These are phyloP conservation scores for Drosophila burlai DNA, from an alignment of 1,140 invertebrate species.

Conservation along the genomic window DNA sequence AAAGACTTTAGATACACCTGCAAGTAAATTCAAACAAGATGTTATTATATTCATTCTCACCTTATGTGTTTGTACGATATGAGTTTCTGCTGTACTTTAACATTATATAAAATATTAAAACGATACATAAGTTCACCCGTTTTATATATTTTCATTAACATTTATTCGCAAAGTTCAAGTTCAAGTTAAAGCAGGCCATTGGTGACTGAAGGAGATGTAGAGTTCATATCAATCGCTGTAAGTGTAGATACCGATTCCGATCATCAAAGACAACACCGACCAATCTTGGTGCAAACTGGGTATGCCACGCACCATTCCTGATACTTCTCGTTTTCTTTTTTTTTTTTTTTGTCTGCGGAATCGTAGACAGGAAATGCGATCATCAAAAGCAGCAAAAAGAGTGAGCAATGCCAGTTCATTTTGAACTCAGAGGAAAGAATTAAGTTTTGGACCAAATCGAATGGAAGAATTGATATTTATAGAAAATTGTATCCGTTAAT, in stretches of 20 bases:
- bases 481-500: neutral
- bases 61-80: too few relatives aligned
- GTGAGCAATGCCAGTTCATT: neutral
- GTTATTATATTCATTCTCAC: too few relatives aligned
- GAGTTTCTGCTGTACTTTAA: too few relatives aligned
- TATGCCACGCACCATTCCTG: neutral
- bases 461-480: neutral
- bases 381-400: neutral
- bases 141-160: neutral
- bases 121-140: too few relatives aligned
- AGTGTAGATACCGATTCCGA: neutral
- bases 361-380: neutral
- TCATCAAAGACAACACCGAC: neutral
- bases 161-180: neutral
- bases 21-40: too few relatives aligned
- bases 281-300: neutral
- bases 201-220: neutral
- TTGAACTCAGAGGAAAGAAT: neutral
- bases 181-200: too few relatives aligned
- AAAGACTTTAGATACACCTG: neutral
- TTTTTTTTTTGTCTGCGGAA: too few relatives aligned
- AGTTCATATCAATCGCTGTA: neutral
- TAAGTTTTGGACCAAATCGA: neutral
- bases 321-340: neutral
- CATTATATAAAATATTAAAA: too few relatives aligned